Base-by-base conservation (phyloP, 2,888 invertebrate genomes). In the Cetonia aurata region DNA sequence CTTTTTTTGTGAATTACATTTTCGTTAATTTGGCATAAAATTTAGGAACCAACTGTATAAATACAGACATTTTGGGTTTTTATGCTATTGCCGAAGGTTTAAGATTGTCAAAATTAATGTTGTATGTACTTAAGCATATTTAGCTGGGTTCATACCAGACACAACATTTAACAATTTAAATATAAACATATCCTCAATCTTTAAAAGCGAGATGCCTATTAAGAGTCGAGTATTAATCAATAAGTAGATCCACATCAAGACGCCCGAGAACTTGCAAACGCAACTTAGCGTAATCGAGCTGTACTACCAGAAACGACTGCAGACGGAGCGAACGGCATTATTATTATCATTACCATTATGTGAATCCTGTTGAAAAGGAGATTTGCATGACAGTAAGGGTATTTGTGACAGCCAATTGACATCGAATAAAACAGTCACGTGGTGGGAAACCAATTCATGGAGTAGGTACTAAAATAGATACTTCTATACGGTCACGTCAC, bases 351-450 rank as follows among this genome's bases (percentile, higher is more conserved):
- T 31, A 50, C 69, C n/a, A 69, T 69, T 69, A 69, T 69, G 57
- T 60, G 56, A 65, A 69, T 65, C 66, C 41, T 50, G 52, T 70
- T 78, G 79, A 79, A 80, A 79, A 80, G 79, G 73, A 75, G 79
- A 84, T 84, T 84, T 83, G 83, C 84, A 84, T 84, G 78, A 84
- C 82, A 85, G 75, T 81, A 80, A 76, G 73, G 82, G 81, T 82
- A 84, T 85, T 85, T 84, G 84, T 84, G 83, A 84, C 84, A 84
- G 81, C 82, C 84, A 85, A 85, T 85, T 85, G 84, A 85, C 83
- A 80, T 78, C 78, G 80, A 77, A 84, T 80, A 84, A 85, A 82
- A 81, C 80, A 80, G 84, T 84, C 84, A 83, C 83, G 83, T 84
- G 84, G 82, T 76, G 75, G 82, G 83, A 80, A 78, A 76, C 78